Conservation (phyloP, 2,797 vertebrate species). For the Platalea minor region DNA sequence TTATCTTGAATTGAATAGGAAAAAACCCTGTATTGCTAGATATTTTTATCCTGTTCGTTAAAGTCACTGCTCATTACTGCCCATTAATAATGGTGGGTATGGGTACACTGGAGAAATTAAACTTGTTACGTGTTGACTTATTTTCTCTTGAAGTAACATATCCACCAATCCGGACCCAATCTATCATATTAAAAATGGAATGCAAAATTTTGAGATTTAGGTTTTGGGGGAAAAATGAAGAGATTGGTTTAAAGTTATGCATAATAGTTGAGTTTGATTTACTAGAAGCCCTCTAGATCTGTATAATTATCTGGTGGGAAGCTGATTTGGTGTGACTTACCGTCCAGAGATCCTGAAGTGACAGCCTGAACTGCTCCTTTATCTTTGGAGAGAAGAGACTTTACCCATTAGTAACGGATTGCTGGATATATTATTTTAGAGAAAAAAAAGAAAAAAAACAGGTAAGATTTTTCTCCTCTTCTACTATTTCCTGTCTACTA, state of each 20-base stretch:
- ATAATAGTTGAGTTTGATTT: slow-evolving; percentile 47
- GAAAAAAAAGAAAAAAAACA: slow-evolving; percentile 56
- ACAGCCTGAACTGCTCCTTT: slow-evolving; percentile 71
- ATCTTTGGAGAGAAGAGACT: slow-evolving; percentile 71
- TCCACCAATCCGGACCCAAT: slow-evolving; percentile 69
- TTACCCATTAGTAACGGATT: slow-evolving; percentile 68
- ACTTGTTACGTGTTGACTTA: slow-evolving; percentile 43
- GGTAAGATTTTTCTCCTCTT: slow-evolving; percentile 64
- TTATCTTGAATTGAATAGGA: background rate
- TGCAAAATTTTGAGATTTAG: background rate
- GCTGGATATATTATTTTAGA: slow-evolving; percentile 74
- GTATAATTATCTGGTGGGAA: slow-evolving; percentile 57
- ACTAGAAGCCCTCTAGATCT: slow-evolving; percentile 54
- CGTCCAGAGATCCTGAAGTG: slow-evolving; percentile 71
- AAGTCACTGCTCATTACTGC: slow-evolving; percentile 8
- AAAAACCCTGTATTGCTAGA: background rate
- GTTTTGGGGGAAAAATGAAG: slow-evolving; percentile 17
- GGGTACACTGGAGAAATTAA: slow-evolving; percentile 69
- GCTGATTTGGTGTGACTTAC: slow-evolving; percentile 65
- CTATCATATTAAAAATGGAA: background rate
- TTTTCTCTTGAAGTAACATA: slow-evolving; percentile 73
- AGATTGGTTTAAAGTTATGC: slow-evolving; percentile 34
- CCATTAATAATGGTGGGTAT: slow-evolving; percentile 66
- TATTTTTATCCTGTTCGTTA: background rate
- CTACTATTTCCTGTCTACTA: slow-evolving; percentile 17